phyloP scores from a whole-genome alignment of 2,888 invertebrate genomes.

The Netelia fuscicornis region DNA sequence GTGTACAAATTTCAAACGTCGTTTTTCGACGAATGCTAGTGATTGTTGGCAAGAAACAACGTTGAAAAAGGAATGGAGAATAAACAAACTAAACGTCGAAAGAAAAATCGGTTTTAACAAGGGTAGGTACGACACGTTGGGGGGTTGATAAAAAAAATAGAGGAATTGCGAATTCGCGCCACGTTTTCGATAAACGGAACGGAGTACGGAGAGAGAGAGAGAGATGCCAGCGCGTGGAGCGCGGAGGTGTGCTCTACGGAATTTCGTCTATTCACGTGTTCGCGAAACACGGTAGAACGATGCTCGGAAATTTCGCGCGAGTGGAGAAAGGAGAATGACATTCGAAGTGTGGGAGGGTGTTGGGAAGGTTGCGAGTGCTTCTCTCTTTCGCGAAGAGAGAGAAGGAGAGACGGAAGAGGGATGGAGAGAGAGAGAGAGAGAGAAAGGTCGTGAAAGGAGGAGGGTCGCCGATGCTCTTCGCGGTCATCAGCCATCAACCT shows the following conservation, averaged over 20 bases:
- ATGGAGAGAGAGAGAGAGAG: neutral
- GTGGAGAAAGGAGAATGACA: neutral
- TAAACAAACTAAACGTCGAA: neutral
- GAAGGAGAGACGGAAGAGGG: neutral
- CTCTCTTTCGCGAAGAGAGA: no score
- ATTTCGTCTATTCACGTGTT: slow-evolving; percentile 17
- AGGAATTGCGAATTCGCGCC: neutral
- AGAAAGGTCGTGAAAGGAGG: neutral
- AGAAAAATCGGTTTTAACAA: neutral
- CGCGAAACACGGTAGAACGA: neutral
- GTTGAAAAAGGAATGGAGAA: no score
- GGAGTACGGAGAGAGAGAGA: neutral
- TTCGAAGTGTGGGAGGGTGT: neutral
- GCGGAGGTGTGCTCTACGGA: neutral
- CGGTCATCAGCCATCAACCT: slow-evolving; percentile 1
- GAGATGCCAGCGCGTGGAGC: neutral
- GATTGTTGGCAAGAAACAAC: no score
- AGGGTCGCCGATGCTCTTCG: neutral
- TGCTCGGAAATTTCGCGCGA: neutral
- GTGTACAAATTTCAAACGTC: no score
- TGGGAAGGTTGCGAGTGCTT: no score
- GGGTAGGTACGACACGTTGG: neutral
- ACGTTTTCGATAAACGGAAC: neutral
- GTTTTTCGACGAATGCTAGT: no score
- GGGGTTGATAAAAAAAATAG: neutral